These are phyloP conservation scores for Octonoba sinensis DNA, from an alignment of 2,888 invertebrate genomes.

Conservation along the genomic window DNA sequence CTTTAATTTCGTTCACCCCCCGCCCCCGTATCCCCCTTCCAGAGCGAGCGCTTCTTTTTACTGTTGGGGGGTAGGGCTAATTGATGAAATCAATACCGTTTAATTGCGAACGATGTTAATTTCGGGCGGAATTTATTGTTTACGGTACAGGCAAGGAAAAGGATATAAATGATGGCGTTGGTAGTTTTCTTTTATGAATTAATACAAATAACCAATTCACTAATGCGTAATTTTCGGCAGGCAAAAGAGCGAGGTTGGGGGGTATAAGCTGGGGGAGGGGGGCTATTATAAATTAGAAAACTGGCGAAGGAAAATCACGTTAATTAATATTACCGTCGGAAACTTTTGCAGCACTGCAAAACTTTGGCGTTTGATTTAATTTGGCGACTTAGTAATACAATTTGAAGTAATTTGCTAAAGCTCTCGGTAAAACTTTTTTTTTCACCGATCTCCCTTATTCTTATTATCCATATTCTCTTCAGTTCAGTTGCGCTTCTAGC, in stretches of 20 bases:
- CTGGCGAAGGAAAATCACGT: conserved; percentile 63
- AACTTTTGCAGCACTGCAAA: conserved; percentile 64
- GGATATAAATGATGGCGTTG: conserved; percentile 64
- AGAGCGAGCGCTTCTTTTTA: conserved; percentile 45
- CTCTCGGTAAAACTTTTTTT: conserved; percentile 60
- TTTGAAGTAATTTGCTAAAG: conserved; percentile 64
- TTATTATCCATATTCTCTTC: conserved; percentile 60
- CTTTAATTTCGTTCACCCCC: conserved; percentile 62
- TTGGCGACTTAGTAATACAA: conserved; percentile 65
- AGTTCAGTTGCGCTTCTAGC: conserved; percentile 24
- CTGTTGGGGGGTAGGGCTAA: conserved; percentile 61
- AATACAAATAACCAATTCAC: conserved; percentile 65
- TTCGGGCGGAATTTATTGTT: conserved; percentile 65
- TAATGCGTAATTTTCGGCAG: conserved; percentile 65
- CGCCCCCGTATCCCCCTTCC: conserved; percentile 2
- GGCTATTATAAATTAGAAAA: conserved; percentile 65
- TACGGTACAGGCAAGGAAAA: conserved; percentile 54
- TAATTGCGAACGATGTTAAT: conserved; percentile 65
- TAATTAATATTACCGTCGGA: conserved; percentile 65
- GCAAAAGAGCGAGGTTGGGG: conserved; percentile 34
- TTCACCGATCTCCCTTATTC: conserved; percentile 25
- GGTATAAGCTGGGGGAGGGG: conserved; percentile 26
- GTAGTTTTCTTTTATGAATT: conserved; percentile 65
- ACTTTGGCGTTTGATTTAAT: conserved; percentile 65
- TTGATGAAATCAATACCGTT: conserved; percentile 65